These are phyloP conservation scores for Pecten maximus DNA, from an alignment of 2,888 invertebrate species.

Conservation along the genomic window DNA sequence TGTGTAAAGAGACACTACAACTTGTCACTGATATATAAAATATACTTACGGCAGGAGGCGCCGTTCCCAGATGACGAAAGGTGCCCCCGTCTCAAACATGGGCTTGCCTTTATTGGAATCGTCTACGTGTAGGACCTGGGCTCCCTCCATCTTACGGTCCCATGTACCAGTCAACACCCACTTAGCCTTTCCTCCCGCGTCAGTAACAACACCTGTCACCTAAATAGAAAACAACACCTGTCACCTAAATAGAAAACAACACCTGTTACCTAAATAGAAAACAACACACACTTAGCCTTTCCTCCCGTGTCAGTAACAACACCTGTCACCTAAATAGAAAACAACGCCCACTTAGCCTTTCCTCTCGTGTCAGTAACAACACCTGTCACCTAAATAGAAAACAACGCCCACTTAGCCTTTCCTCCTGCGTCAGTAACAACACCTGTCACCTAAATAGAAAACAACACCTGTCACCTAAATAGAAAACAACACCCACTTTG, in stretches of 20 bases:
- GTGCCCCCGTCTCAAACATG: constrained; percentile 95
- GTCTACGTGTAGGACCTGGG: constrained; percentile 88
- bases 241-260: too few species aligned
- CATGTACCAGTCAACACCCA: constrained; percentile 93
- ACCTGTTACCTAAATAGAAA: too few species aligned
- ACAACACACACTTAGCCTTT: too few species aligned
- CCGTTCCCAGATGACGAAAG: constrained; percentile 93
- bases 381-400: too few species aligned
- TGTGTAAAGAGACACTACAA: background rate
- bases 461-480: too few species aligned
- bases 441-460: constrained; percentile 87
- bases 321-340: too few species aligned
- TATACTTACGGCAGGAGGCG: constrained; percentile 88
- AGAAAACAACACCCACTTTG: too few species aligned
- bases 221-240: constrained; percentile 73
- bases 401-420: constrained; percentile 86
- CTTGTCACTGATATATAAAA: background rate
- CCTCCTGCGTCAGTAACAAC: constrained; percentile 86
- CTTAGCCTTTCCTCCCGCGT: constrained; percentile 85
- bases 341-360: constrained; percentile 85
- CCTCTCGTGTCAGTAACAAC: too few species aligned
- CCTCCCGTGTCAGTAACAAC: too few species aligned
- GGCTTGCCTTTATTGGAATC: constrained; percentile 85
- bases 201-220: constrained; percentile 88
- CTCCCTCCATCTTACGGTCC: constrained; percentile 97